Evolutionary conservation across 2,888 invertebrate species (phyloP).

Genomic region (Tipula helvola): DNA sequence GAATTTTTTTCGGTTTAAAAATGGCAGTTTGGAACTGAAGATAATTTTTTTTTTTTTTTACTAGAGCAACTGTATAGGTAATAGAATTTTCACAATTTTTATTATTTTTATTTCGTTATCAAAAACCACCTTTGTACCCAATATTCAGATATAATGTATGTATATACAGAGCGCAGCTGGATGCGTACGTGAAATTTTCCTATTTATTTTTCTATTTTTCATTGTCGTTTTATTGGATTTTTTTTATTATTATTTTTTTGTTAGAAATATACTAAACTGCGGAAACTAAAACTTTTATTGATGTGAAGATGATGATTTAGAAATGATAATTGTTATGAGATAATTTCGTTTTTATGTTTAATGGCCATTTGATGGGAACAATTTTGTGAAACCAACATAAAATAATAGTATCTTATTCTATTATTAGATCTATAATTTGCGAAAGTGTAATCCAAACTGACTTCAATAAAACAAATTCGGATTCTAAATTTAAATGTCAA

Average conservation of each 20-base stretch:
- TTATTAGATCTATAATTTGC: too few relatives aligned
- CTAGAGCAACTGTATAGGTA: not conserved
- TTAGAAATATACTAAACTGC: not conserved
- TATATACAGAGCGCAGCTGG: not conserved
- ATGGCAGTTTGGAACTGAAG: not conserved
- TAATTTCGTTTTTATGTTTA: not conserved
- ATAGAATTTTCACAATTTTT: not conserved
- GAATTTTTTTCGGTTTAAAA: not conserved
- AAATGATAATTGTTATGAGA: not conserved
- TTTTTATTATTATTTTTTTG: not conserved
- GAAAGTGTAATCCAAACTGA: too few relatives aligned
- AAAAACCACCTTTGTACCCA: not conserved
- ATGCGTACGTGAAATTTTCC: not conserved
- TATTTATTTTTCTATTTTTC: not conserved
- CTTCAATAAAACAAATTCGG: too few relatives aligned
- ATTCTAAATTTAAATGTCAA: too few relatives aligned
- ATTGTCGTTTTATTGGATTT: not conserved
- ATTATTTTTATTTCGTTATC: not conserved
- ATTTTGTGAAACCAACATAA: not conserved
- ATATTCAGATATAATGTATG: not conserved
- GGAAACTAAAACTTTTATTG: not conserved
- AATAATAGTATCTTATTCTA: not conserved
- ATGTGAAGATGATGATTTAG: not conserved
- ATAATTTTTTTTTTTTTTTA: too few relatives aligned
- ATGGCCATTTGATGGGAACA: not conserved